Evolutionary conservation across 2,888 invertebrate genomes (phyloP), one percentile per base, ranked within the genome.

Genomic region (Capitulum mitella): DNA sequence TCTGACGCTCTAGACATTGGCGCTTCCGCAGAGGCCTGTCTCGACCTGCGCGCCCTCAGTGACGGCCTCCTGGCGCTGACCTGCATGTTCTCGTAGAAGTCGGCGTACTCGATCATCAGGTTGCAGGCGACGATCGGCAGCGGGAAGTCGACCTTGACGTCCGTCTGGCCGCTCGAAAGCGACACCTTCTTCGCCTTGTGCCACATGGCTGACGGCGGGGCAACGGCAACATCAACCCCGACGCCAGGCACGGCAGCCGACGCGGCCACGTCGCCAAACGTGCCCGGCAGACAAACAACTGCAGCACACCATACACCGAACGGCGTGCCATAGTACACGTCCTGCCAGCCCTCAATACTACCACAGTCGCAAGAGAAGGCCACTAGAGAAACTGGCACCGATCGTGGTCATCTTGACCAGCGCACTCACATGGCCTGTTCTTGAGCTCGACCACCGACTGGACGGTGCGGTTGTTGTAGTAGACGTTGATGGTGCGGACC

Each of bases 391-490:
- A n/a, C n/a, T n/a, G n/a, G n/a, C n/a, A n/a, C n/a, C n/a, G n/a
- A n/a, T n/a, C n/a, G n/a, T n/a, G n/a, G n/a, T n/a, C n/a, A n/a
- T n/a, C n/a, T n/a, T n/a, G n/a, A n/a, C n/a, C n/a, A n/a, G n/a
- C n/a, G n/a, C 43, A 82, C 85, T 85, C 78, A 89, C 89, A 89
- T 22, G 97, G 95, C 83, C 94, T 93, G 85, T 98, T 98, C 87
- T 98, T 98, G 64, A 98, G 88, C 85, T 99, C 98, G 37, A 98
- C 97, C 6, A 98, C 97, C 0, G 97, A 97, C 85, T 97, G 97
- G 0, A 98, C 97, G 78, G 92, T 93, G 79, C 97, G 90, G 86
- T 97, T 97, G 86, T 97, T 98, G 88, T 98, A 98, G 87, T 95
- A 98, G 83, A 98, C 93, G 86, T 95, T 96, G 84, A 98, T 92